Evolutionary conservation across 1,140 invertebrate species (phyloP), one percentile per base, ranked within the genome.

Genomic region (Marisa cornuarietis): DNA sequence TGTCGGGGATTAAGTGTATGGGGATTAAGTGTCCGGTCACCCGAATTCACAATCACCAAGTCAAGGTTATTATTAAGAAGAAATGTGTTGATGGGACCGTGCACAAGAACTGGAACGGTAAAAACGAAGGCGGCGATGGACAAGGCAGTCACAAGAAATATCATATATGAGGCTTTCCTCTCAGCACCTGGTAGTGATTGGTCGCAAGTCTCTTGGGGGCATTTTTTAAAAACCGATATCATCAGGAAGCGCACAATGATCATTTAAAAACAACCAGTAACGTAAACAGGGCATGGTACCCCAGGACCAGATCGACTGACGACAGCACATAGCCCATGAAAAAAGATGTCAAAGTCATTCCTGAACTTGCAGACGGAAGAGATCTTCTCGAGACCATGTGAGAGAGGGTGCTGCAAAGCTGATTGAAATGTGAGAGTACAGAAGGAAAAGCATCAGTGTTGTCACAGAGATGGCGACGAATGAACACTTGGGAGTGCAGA

Each of bases 91-190:
- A 75, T 7, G n/a, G 10, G 5, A 18, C 51, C 10, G 51, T 31
- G 9, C 61, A 22, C 65, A 22, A 8, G 22, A 51, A n/a, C 10
- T 66, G 85, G 85, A 71, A 79, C 73, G 18, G 81, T 81, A 9
- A 81, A 78, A 6, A 84, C 14, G 16, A 83, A 58, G 49, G 84
- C 84, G 0, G 81, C 80, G 22, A 81, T 61, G n/a, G 84, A 82
- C 20, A 86, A 79, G 20, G 71, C 62, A 11, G 84, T 52, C 42
- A 86, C n/a, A 42, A 84, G 75, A 8, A 82, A 6, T 11, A 82
- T 83, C 10, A 83, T 65, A 18, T 73, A 79, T 13, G 79, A 80
- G 10, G 72, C 65, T 18, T 80, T 81, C 42, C 77, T 66, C 61
- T 51, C 13, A 61, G 52, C 54, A 7, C 8, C 16, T 63, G 14